phyloP scores from a whole-genome alignment of 2,113 vertebrate species.

The Odobenus rosmarus region DNA sequence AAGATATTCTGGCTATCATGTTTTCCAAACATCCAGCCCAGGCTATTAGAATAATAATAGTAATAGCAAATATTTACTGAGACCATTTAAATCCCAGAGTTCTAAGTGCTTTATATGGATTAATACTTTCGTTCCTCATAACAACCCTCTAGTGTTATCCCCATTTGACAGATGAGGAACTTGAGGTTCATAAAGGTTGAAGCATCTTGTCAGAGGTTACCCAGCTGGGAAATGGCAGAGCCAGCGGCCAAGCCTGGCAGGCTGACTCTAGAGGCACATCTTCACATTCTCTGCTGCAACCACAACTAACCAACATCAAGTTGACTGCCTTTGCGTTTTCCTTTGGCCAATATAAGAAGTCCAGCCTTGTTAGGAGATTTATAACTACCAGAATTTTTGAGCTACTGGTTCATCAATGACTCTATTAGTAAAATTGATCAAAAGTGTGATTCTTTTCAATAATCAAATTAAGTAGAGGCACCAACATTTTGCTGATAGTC shows the following conservation, averaged over 20 bases:
- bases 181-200: neutral
- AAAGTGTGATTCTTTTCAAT: neutral
- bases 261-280: neutral
- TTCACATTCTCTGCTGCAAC: neutral
- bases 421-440: neutral
- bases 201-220: neutral
- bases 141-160: neutral
- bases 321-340: neutral
- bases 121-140: neutral
- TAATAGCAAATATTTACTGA: neutral
- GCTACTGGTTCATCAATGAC: neutral
- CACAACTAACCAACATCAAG: neutral
- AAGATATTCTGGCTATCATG: neutral
- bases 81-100: neutral
- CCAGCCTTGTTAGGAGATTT: neutral
- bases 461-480: neutral
- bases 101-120: neutral
- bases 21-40: conserved; percentile 28
- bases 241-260: neutral
- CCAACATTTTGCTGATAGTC: neutral
- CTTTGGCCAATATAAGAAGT: neutral
- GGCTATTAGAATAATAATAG: neutral
- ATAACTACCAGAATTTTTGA: neutral
- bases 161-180: neutral
- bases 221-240: neutral